Evolutionary conservation across 64 coral and sea anemone genomes (phyloP).

Genomic region (Porites lutea): DNA sequence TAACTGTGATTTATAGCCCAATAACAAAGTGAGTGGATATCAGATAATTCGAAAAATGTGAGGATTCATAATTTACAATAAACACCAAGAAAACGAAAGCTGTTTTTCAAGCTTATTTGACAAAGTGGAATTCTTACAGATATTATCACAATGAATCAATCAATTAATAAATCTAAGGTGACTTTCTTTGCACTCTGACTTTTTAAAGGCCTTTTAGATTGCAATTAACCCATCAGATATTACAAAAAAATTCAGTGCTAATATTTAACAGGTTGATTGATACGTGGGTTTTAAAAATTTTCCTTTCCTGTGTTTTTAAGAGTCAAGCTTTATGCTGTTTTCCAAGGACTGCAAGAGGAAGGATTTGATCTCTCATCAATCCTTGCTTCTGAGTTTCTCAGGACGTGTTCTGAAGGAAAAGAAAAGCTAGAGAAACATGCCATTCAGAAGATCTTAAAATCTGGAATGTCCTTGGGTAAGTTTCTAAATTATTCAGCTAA

Average conservation of each 20-base stretch:
- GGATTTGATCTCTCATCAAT: conserved; percentile 67
- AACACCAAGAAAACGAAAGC: too few relatives aligned
- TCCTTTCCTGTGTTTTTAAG: conserved; percentile 17
- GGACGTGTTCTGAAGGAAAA: conserved; percentile 47
- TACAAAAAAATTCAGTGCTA: neutral
- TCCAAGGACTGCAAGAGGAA: conserved; percentile 80
- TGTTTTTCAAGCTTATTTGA: too few relatives aligned
- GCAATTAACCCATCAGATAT: neutral
- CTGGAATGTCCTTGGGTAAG: conserved; percentile 82
- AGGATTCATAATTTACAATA: too few relatives aligned
- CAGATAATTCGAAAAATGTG: too few relatives aligned
- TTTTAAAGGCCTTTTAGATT: too few relatives aligned
- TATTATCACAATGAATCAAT: too few relatives aligned
- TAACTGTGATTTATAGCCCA: too few relatives aligned
- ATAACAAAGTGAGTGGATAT: too few relatives aligned
- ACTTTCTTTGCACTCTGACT: too few relatives aligned
- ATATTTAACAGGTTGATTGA: neutral
- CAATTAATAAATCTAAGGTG: too few relatives aligned
- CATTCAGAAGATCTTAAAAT: conserved; percentile 79
- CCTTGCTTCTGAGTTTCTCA: conserved; percentile 74
- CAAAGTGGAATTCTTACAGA: too few relatives aligned
- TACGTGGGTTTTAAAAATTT: neutral
- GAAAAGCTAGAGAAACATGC: conserved; percentile 1
- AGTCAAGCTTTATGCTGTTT: conserved; percentile 80
- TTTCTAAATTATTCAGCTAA: neutral